Evolutionary conservation across 2,113 vertebrate genomes (phyloP), one percentile per base, ranked within the genome.

Genomic region (Dicrurus megarhynchus): DNA sequence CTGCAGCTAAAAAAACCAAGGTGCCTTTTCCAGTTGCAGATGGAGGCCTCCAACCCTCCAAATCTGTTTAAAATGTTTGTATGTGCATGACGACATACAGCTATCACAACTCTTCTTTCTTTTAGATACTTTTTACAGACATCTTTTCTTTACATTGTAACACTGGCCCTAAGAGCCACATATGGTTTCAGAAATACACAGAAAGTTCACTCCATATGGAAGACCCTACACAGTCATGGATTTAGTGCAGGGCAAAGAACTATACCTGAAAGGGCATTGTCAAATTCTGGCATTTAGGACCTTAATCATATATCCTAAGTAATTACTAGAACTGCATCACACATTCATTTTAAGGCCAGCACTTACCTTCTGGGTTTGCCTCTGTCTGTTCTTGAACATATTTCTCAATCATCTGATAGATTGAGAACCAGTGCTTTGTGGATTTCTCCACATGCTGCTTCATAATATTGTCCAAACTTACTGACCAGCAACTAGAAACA

Each of bases 381-480:
- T 90, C 95, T 61, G 94, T 97, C 49, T 98, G 98, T 13, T 99
- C 98, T 78, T 99, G 98, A 87, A 99, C 97, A 56, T 98, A 98
- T 63, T 98, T 98, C 96, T 99, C 99, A 20, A 99, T 96, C 97
- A 99, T 98, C 96, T 99, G 99, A 97, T 99, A 99, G 92, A 99
- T 84, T n/a, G 99, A 99, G 97, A 99, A 99, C 99, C 99, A 99
- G 95, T 99, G 99, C 87, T 98, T 99, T 64, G 97, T 98, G 23
- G 99, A 99, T 87, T 98, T 99, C 96, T 99, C 98, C 3, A 98
- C 94, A 64, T 99, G 98, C 8, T 97, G 98, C 78, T 98, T 99
- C 98, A 98, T 92, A n/a, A 98, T 98, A 61, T 99, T 99, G 97
- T 99, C 99, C 97, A 99, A 97, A 96, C 99, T 99, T 96, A 98